Evolutionary conservation across 2,797 vertebrate species (phyloP), one percentile per base, ranked within the genome.

Genomic region (Toxotes lorentzi): DNA sequence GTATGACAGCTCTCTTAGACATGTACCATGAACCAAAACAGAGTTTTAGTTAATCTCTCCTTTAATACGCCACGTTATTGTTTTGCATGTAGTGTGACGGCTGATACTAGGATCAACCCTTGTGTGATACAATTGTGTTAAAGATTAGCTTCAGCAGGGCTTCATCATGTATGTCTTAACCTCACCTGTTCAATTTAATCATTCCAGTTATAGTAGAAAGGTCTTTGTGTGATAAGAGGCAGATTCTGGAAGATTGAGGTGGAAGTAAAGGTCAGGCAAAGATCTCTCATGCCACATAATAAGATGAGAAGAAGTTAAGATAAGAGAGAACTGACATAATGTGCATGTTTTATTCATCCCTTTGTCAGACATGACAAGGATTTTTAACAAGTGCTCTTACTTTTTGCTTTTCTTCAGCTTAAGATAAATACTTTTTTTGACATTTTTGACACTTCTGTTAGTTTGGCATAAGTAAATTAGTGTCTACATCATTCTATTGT

Each of bases 201-300:
- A 78, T 47, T 47, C 4, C 27, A 57, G 24, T 62, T 27, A 61
- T 71, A 69, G 50, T 69, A 27, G 75, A 86, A 82, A 85, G 58
- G 67, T 87, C 72, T 73, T 59, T 10, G 0, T 77, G 47, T 71
- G 81, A 91, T 90, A 88, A 92, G 76, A 79, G 38, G 21, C 7
- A 68, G 62, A 70, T 70, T 79, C 50, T 30, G 27, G 3, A 2
- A 30, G 27, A 78, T 3, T 53, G 53, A 73, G 51, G 32, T 24
- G 21, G 32, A 58, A 14, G 32, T 56, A 61, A 84, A 83, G 38
- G 60, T 86, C 78, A 88, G 75, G 34, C 77, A 86, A 82, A 88
- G 77, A 79, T 90, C 71, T 69, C 41, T 60, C 7, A 2, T 54
- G 34, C 8, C 9, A 59, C 24, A 73, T 23, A 23, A 11, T 27